Percentiles rank a stretch among this genome's conserved stretches.
These are phyloP conservation scores for Heliconius aoede DNA, from an alignment of 2,888 invertebrate species.

Conservation along the genomic window DNA sequence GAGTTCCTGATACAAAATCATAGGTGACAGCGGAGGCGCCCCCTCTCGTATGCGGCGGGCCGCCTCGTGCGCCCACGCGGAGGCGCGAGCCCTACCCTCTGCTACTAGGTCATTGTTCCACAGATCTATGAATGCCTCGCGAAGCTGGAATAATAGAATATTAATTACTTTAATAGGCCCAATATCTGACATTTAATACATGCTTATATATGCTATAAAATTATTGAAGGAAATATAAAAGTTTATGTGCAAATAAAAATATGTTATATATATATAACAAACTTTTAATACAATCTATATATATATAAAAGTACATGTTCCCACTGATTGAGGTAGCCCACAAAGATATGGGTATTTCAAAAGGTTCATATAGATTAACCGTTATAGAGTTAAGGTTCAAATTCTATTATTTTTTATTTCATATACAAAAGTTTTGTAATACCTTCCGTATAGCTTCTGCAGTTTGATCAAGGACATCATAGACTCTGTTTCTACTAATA, in stretches of 20 bases:
- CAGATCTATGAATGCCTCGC: slow-evolving; percentile 63
- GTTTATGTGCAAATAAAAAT: too few species aligned
- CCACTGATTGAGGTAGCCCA: too few species aligned
- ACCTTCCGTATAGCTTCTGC: slow-evolving; percentile 67
- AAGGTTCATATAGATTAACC: too few species aligned
- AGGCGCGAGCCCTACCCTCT: slow-evolving; percentile 65
- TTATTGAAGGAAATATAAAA: too few species aligned
- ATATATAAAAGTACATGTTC: too few species aligned
- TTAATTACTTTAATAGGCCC: background rate
- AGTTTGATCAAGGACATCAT: slow-evolving; percentile 65
- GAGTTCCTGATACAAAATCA: slow-evolving; percentile 71
- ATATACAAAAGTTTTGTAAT: too few species aligned
- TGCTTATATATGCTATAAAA: too few species aligned
- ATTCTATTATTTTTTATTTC: too few species aligned
- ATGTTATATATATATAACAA: too few species aligned
- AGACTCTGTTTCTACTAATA: slow-evolving; percentile 64
- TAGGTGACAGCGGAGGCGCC: slow-evolving; percentile 71
- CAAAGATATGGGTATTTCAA: too few species aligned
- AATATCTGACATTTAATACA: background rate
- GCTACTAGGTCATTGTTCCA: slow-evolving; percentile 75
- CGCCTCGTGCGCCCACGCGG: slow-evolving; percentile 67
- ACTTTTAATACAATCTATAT: too few species aligned
- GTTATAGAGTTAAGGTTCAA: too few species aligned
- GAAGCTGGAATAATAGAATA: slow-evolving; percentile 55
- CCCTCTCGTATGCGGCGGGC: slow-evolving; percentile 69